These are phyloP conservation scores for Sipha flava DNA, from an alignment of 1,140 invertebrate species.

Conservation along the genomic window DNA sequence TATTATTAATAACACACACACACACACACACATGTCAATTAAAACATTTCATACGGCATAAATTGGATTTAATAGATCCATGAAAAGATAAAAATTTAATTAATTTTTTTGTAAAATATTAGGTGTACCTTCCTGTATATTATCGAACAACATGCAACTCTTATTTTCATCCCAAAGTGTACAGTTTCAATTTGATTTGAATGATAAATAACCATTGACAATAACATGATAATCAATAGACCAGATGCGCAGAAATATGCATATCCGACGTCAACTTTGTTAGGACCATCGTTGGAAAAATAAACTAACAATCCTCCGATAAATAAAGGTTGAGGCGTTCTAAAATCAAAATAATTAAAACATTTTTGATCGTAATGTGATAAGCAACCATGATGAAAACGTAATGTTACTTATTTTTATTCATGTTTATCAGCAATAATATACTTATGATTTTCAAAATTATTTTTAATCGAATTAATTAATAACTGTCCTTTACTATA, in stretches of 20 bases:
- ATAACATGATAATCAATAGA: not conserved
- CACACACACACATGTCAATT: too few species aligned
- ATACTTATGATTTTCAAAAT: too few species aligned
- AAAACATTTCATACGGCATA: not conserved
- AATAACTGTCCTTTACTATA: too few species aligned
- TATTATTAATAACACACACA: too few species aligned
- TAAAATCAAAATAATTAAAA: too few species aligned
- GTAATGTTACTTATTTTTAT: too few species aligned
- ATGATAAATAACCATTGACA: not conserved
- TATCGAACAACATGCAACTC: not conserved
- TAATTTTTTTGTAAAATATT: not conserved
- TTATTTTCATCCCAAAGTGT: not conserved
- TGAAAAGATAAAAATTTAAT: not conserved
- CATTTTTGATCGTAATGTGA: too few species aligned
- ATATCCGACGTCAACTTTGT: not conserved
- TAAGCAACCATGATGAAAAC: too few species aligned
- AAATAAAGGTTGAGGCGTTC: not conserved
- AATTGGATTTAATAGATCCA: not conserved
- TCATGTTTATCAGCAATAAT: too few species aligned
- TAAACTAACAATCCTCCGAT: not conserved
- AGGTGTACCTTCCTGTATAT: not conserved
- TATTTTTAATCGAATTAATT: too few species aligned
- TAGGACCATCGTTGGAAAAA: not conserved
- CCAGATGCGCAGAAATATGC: not conserved
- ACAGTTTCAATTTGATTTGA: not conserved